Evolutionary conservation across 1,140 invertebrate species (phyloP).

Genomic region (Hylyphantes graminicola): DNA sequence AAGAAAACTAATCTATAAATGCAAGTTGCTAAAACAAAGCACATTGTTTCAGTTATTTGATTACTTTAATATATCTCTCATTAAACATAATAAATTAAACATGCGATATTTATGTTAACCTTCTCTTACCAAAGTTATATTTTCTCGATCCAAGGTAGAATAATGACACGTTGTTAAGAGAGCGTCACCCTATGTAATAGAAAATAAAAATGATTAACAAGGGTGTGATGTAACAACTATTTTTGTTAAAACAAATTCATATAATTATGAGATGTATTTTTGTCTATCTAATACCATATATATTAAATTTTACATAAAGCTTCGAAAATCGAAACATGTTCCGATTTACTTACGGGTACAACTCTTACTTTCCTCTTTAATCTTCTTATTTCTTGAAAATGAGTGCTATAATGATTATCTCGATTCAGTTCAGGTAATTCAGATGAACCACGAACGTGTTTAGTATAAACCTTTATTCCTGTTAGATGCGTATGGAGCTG

Average conservation of each 20-base stretch:
- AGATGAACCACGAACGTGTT: conserved; percentile 81
- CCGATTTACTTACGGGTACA: conserved; percentile 77
- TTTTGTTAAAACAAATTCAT: too few species aligned
- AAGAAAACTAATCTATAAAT: too few species aligned
- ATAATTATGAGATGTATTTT: too few species aligned
- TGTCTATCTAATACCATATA: too few species aligned
- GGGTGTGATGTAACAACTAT: too few species aligned
- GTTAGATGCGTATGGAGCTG: conserved; percentile 97
- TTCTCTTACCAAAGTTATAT: conserved; percentile 81
- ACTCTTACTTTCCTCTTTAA: conserved; percentile 82
- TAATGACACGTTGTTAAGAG: conserved; percentile 92
- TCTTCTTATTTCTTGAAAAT: conserved; percentile 96
- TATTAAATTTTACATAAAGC: too few species aligned
- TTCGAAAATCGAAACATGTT: neutral
- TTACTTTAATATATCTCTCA: too few species aligned
- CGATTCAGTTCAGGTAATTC: conserved; percentile 85
- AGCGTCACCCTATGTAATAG: conserved; percentile 82
- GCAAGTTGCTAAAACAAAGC: too few species aligned
- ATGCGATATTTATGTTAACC: too few species aligned
- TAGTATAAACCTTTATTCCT: conserved; percentile 84
- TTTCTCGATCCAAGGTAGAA: conserved; percentile 78
- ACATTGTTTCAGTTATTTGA: too few species aligned
- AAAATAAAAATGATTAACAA: neutral
- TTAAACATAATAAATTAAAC: too few species aligned
- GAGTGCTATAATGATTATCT: conserved; percentile 96